Evolutionary conservation across 2,888 invertebrate genomes (phyloP).

Genomic region (Selenia dentaria): DNA sequence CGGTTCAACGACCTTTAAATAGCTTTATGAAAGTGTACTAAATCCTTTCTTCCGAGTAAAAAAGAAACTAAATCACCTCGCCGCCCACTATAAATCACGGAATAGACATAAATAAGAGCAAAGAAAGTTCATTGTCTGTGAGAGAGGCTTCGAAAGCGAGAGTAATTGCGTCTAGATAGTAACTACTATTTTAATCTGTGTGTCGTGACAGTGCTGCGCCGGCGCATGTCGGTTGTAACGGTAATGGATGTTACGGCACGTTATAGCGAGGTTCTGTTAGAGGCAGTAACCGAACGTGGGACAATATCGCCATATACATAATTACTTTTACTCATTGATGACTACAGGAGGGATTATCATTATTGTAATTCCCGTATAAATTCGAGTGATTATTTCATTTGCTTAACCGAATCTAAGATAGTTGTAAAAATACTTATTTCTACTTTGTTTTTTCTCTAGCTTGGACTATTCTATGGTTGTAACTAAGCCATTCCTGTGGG

Average conservation of each 20-base stretch:
- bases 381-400: no score
- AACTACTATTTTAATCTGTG: not conserved
- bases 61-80: conserved; percentile 27
- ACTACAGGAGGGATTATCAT: no score
- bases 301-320: not conserved
- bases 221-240: conserved; percentile 28
- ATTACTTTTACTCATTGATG: not conserved
- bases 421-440: no score
- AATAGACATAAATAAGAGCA: conserved; percentile 44
- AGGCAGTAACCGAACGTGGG: not conserved
- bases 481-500: no score
- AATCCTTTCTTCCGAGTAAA: conserved; percentile 30
- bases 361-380: no score
- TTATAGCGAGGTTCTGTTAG: conserved; percentile 8
- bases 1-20: conserved; percentile 23
- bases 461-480: no score
- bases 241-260: conserved; percentile 27
- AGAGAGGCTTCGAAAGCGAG: conserved; percentile 73
- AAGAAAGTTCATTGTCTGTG: conserved; percentile 62
- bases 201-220: conserved; percentile 24
- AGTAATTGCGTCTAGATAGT: conserved; percentile 49
- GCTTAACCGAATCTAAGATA: no score
- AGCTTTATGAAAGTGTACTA: conserved; percentile 29
- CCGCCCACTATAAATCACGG: conserved; percentile 36
- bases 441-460: no score